Evolutionary conservation across 2,113 vertebrate species (phyloP), one percentile per base, ranked within the genome.

Genomic region (Sprattus sprattus): DNA sequence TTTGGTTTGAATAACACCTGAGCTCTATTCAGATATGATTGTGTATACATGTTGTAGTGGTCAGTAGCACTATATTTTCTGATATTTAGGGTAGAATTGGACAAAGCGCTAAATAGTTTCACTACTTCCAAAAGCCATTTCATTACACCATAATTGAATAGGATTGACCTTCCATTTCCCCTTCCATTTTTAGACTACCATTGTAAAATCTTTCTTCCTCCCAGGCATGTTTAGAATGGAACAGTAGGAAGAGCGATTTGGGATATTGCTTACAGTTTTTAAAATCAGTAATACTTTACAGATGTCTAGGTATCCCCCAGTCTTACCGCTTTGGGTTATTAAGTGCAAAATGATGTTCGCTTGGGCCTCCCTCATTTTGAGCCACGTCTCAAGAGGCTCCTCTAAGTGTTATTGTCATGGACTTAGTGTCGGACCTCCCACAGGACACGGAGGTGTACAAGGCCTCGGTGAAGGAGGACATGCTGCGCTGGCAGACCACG

Each of bases 361-460:
- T 57, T 57, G 54, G 18, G 54, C 18, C 54, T 57, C 54, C 18
- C 54, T 22, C 18, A 22, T 57, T 57, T 57, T 57, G 54, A 54
- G 50, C 15, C 50, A 54, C 18, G 50, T 1, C 39, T 39, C 39
- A 39, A 39, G 50, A 57, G 0, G 18, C 54, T 9, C 54, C 54
- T 57, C 3, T 22, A 57, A 57, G 18, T 57, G 20, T 22, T 22
- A 1, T 3, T 57, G 54, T 22, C 0, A 25, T 13, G 0, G 28
- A 39, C 25, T 75, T 39, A 75, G 13, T 39, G 25, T 13, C 5
- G 67, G 4, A 75, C 16, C 11, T 75, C 28, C 67, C 28, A 13
- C 83, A 99, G 98, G 98, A 99, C 89, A 98, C 97, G 0, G 98
- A 99, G 92, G 92, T 94, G 3, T 99, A 99, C 91, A 99, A 99